Conservation (phyloP, 2,888 invertebrate species). For the Orthonychiurus folsomi region DNA sequence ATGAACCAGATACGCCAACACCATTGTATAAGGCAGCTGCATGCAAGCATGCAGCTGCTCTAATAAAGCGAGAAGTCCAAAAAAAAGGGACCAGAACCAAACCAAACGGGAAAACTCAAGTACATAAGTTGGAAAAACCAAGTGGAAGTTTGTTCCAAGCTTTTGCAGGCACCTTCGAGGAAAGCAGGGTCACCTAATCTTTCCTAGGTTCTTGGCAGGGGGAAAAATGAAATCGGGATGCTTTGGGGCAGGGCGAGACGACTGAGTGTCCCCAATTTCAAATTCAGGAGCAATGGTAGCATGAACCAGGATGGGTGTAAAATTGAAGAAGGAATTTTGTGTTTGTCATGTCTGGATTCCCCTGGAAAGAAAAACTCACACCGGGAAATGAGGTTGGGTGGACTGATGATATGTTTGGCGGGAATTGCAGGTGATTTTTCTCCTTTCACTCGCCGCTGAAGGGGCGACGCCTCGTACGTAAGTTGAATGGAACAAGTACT, state of each 20-base stretch:
- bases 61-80: too few relatives aligned
- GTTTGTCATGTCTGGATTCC: background rate
- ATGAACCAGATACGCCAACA: too few relatives aligned
- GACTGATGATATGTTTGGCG: background rate
- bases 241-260: background rate
- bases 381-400: background rate
- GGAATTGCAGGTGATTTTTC: slow-evolving; percentile 37
- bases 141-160: background rate
- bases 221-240: background rate
- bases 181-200: background rate
- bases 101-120: slow-evolving; percentile 1
- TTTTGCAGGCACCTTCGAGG: background rate
- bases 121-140: background rate
- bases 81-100: too few relatives aligned
- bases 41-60: too few relatives aligned
- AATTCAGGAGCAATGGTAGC: background rate
- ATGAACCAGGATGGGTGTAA: too few relatives aligned
- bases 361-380: too few relatives aligned
- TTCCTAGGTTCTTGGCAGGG: background rate
- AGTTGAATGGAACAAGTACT: background rate
- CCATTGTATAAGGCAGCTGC: too few relatives aligned
- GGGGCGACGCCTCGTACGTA: too few relatives aligned
- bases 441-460: slow-evolving; percentile 37
- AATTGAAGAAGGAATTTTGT: background rate
- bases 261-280: background rate